Percentiles rank a stretch among this genome's conserved stretches.
Evolutionary conservation across 1,140 invertebrate genomes (phyloP).

Genomic region (Drosophila quadrilineata): DNA sequence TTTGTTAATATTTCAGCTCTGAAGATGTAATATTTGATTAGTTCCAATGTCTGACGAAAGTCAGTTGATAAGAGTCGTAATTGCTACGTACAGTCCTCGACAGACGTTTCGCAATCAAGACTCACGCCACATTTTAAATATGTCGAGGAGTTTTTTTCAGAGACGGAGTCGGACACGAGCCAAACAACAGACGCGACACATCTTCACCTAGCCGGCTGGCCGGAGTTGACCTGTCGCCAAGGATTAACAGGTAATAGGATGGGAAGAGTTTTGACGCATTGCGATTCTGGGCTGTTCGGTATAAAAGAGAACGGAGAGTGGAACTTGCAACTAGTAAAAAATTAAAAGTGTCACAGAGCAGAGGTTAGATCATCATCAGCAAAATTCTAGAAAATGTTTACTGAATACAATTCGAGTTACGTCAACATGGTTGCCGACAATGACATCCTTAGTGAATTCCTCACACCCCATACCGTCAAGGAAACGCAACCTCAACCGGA

Average conservation of each 20-base stretch:
- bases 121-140: conserved; percentile 42
- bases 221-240: conserved; percentile 20
- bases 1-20: too few relatives aligned
- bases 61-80: conserved; percentile 41
- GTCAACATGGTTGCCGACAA: conserved; percentile 1
- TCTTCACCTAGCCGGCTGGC: conserved; percentile 8
- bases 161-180: conserved; percentile 13
- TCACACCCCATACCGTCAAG: neutral
- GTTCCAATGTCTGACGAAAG: conserved; percentile 6
- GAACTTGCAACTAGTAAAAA: conserved; percentile 57
- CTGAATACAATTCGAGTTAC: conserved; percentile 16
- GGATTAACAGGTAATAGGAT: conserved; percentile 32
- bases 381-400: conserved; percentile 34
- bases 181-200: conserved; percentile 25
- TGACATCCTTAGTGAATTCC: neutral
- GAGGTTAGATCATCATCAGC: conserved; percentile 15
- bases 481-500: neutral
- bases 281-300: conserved; percentile 39
- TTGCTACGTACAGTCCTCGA: neutral
- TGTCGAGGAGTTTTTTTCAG: conserved; percentile 5
- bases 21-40: too few relatives aligned
- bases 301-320: conserved; percentile 53
- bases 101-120: conserved; percentile 44
- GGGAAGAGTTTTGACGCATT: conserved; percentile 15
- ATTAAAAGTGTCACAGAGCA: conserved; percentile 40